phyloP scores from a whole-genome alignment of 2,797 vertebrate genomes.

The Tragelaphus eurycerus region DNA sequence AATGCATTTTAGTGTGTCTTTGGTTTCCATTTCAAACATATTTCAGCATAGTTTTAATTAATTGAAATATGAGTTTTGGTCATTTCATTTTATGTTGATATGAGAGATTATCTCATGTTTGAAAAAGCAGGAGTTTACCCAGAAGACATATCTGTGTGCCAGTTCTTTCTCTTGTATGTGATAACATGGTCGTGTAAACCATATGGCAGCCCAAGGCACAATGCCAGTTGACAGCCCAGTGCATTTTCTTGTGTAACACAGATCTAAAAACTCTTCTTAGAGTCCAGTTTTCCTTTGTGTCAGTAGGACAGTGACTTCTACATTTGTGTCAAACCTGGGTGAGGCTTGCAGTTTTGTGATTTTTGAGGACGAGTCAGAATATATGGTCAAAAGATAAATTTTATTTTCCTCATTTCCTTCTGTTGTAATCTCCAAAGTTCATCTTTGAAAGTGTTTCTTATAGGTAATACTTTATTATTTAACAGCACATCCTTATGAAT shows the following conservation, averaged over 20 bases:
- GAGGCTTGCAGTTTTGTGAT: background rate
- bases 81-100: background rate
- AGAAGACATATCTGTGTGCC: background rate
- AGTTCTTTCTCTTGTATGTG: background rate
- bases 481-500: background rate
- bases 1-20: background rate
- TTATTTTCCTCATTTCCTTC: background rate
- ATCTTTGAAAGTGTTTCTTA: background rate
- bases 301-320: background rate
- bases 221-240: background rate
- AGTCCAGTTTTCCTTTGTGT: background rate
- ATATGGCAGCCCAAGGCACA: background rate
- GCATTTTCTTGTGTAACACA: background rate
- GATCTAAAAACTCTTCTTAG: background rate
- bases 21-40: conserved; percentile 44
- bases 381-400: background rate
- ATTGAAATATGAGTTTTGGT: conserved; percentile 41
- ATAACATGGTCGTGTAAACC: background rate
- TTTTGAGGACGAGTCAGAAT: background rate
- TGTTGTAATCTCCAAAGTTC: background rate
- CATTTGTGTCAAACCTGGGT: background rate
- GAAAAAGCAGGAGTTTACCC: background rate
- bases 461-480: background rate
- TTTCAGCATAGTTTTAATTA: background rate
- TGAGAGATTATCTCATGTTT: background rate